A percentile compares a stretch with the other conserved stretches of the same genome.
Evolutionary conservation across 2,888 invertebrate species (phyloP).

Genomic region (Apoderus coryli): DNA sequence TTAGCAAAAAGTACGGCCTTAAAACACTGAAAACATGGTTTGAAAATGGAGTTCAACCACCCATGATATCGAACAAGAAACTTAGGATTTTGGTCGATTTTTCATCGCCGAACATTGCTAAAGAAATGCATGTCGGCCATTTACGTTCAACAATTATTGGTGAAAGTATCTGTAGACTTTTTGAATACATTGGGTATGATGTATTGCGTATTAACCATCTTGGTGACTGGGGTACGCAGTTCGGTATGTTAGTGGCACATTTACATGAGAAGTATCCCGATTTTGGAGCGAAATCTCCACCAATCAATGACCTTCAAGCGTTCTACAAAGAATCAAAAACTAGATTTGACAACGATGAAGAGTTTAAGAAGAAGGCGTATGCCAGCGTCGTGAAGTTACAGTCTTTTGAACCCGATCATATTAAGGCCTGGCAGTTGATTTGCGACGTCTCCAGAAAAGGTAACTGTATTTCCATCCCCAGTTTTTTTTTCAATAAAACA

Average conservation of each 20-base stretch:
- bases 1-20: conserved; percentile 48
- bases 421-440: conserved; percentile 88
- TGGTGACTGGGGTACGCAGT: conserved; percentile 99
- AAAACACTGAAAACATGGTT: conserved; percentile 45
- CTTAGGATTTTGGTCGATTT: conserved; percentile 77
- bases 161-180: conserved; percentile 74
- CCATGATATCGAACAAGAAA: conserved; percentile 41
- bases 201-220: conserved; percentile 88
- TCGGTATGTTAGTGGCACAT: conserved; percentile 98
- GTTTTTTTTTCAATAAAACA: too few species aligned
- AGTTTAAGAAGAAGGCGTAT: conserved; percentile 90
- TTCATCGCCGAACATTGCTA: conserved; percentile 96
- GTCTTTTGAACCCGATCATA: conserved; percentile 64
- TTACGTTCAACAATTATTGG: conserved; percentile 94
- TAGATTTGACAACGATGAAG: conserved; percentile 84
- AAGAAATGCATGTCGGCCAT: conserved; percentile 99
- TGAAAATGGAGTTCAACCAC: conserved; percentile 52
- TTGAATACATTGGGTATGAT: conserved; percentile 86
- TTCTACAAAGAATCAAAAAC: conserved; percentile 83
- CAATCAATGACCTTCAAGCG: conserved; percentile 78
- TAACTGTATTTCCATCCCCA: too few species aligned
- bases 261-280: conserved; percentile 84
- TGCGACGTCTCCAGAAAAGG: conserved; percentile 85
- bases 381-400: conserved; percentile 87
- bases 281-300: conserved; percentile 65